Evolutionary conservation across 2,113 vertebrate species (phyloP).

Genomic region (Phalacrocorax pelagicus): DNA sequence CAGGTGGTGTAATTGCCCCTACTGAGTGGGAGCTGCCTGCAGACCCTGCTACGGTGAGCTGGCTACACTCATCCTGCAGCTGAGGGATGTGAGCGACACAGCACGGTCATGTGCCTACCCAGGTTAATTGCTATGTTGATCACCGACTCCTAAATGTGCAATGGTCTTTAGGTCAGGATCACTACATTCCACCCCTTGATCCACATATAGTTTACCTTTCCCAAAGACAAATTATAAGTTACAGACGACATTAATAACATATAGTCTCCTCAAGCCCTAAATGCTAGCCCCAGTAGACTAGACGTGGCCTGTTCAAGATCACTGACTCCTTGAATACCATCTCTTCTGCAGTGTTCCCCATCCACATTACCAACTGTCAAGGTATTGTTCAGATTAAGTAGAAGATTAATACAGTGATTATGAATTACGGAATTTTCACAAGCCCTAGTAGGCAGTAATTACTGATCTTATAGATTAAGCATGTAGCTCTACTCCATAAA

Average conservation of each 20-base stretch:
- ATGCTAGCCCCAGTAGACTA: background rate
- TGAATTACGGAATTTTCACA: background rate
- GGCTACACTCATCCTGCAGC: background rate
- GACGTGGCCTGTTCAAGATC: background rate
- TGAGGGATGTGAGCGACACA: background rate
- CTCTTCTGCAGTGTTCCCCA: background rate
- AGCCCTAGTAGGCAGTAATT: background rate
- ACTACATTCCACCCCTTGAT: background rate
- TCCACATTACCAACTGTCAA: background rate
- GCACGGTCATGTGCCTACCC: rapidly evolving
- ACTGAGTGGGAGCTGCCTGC: rapidly evolving
- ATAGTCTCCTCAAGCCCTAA: background rate
- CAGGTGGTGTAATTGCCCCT: rapidly evolving
- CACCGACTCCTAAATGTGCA: background rate
- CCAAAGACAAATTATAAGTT: background rate
- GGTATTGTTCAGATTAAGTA: background rate
- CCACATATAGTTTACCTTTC: background rate
- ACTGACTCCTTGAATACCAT: rapidly evolving
- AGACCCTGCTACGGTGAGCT: background rate
- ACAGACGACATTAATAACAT: background rate
- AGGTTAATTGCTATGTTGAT: too few relatives aligned
- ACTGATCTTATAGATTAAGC: background rate
- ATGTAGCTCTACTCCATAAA: background rate
- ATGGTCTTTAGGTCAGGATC: background rate
- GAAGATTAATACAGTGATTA: background rate